phyloP scores from a whole-genome alignment of 2,113 vertebrate genomes.

The human (Homo sapiens) region GRCh38 chrX:15035501-15036000 shows the following conservation, averaged over 20 bases:
- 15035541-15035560: slow-evolving; percentile 9
- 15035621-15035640: background rate
- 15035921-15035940: background rate
- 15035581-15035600: background rate
- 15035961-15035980: background rate
- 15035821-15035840: background rate
- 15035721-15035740: background rate
- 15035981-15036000: background rate
- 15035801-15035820: background rate
- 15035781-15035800: background rate
- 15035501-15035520: background rate
- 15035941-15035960: background rate
- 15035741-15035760: background rate
- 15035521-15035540: background rate
- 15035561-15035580: slow-evolving; percentile 6
- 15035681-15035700: background rate
- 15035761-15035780: background rate
- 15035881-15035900: background rate
- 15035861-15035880: background rate
- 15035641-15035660: background rate
- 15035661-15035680: background rate
- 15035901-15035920: background rate
- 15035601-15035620: background rate
- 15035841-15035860: background rate
- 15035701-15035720: background rate